Percentiles rank a stretch among this genome's conserved stretches.
These are phyloP conservation scores for Todiramphus chloris DNA, from an alignment of 2,113 vertebrate genomes.

Conservation along the genomic window DNA sequence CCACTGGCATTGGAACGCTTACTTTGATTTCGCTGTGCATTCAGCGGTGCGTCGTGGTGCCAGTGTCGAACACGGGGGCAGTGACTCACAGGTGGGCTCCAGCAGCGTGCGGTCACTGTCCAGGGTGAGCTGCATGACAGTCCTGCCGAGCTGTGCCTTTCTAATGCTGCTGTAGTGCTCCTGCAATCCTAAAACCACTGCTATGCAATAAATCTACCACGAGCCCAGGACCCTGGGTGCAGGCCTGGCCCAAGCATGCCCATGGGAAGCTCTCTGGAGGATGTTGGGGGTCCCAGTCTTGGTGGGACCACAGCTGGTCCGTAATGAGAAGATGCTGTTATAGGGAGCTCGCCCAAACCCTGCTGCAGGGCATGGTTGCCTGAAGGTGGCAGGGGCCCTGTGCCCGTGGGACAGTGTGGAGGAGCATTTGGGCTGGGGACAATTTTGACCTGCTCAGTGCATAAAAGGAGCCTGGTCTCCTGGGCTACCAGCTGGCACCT, in stretches of 20 bases:
- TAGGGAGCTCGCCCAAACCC: background rate
- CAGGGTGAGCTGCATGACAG: background rate
- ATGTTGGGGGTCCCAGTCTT: background rate
- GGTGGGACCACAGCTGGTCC: background rate
- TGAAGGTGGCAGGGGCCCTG: background rate
- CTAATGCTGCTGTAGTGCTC: accelerated
- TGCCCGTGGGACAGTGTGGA: background rate
- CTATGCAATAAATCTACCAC: accelerated
- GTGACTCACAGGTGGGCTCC: background rate
- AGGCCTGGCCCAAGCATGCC: background rate
- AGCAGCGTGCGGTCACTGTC: background rate
- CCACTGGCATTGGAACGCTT: background rate
- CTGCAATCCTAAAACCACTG: background rate
- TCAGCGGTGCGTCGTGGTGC: background rate
- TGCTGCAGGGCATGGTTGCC: background rate
- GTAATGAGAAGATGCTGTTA: background rate
- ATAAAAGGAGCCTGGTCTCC: background rate
- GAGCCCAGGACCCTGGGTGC: accelerated
- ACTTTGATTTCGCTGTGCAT: background rate
- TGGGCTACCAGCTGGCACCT: background rate
- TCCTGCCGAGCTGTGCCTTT: background rate
- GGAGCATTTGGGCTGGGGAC: background rate
- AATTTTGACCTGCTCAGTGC: background rate
- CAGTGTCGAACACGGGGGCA: background rate
- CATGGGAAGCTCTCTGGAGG: accelerated